These are phyloP conservation scores for Lepidurus arcticus DNA, from an alignment of 1,140 invertebrate genomes.

Conservation along the genomic window DNA sequence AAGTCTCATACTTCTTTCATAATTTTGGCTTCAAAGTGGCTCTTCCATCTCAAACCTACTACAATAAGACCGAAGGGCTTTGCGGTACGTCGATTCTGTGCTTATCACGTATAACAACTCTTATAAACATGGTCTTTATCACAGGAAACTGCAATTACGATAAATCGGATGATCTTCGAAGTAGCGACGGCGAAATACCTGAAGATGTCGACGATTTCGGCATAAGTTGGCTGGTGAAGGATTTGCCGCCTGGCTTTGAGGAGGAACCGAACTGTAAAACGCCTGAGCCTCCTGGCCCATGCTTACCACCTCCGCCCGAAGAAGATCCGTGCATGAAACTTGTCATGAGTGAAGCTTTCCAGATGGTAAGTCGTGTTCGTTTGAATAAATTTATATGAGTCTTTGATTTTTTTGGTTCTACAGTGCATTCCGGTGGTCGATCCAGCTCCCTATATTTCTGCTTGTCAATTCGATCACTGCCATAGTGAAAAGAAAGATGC, in stretches of 20 bases:
- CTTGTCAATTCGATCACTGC: slow-evolving; percentile 63
- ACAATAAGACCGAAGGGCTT: slow-evolving; percentile 64
- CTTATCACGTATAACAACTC: neutral
- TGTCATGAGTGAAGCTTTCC: slow-evolving; percentile 57
- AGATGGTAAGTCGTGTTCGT: slow-evolving; percentile 45
- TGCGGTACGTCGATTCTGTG: slow-evolving; percentile 55
- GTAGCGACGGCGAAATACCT: slow-evolving; percentile 48
- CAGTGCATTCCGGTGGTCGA: slow-evolving; percentile 67
- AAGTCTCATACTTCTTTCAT: slow-evolving; percentile 41
- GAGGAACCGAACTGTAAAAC: slow-evolving; percentile 34
- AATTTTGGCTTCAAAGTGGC: slow-evolving; percentile 54
- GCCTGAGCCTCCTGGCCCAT: slow-evolving; percentile 29
- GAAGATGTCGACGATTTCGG: slow-evolving; percentile 52
- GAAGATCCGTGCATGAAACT: slow-evolving; percentile 59
- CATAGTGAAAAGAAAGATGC: slow-evolving; percentile 43
- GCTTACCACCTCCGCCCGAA: slow-evolving; percentile 44
- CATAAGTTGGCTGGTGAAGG: slow-evolving; percentile 55
- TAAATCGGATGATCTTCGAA: slow-evolving; percentile 56
- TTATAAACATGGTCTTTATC: slow-evolving; percentile 28
- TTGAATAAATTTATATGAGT: neutral
- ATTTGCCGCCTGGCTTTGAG: slow-evolving; percentile 40
- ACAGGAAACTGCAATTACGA: slow-evolving; percentile 59
- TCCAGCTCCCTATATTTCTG: slow-evolving; percentile 56
- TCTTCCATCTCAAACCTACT: slow-evolving; percentile 64
- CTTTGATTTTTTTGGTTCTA: slow-evolving; percentile 35